Conservation (phyloP, 2,888 invertebrate species). For the Nasonia oneida region DNA sequence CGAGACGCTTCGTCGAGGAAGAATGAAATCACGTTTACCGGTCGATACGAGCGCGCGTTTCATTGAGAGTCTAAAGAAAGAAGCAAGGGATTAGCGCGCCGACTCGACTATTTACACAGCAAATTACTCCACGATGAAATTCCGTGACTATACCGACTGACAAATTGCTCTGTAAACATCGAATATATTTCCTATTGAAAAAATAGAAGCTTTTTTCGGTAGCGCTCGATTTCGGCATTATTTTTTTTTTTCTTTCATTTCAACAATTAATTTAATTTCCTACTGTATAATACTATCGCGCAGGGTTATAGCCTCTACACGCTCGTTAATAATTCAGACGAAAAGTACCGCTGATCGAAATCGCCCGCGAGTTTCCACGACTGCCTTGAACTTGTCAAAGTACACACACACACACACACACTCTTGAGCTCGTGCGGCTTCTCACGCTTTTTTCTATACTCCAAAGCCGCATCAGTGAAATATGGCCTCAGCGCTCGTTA, state of each 20-base stretch:
- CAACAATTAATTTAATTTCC: no score
- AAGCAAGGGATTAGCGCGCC: neutral
- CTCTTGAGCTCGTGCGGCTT: no score
- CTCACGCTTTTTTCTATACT: neutral
- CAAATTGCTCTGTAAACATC: neutral
- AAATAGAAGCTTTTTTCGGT: no score
- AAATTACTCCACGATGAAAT: slow-evolving; percentile 17
- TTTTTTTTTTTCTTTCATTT: no score
- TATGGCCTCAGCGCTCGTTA: neutral
- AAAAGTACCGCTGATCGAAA: neutral
- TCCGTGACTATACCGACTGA: neutral
- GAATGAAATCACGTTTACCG: neutral
- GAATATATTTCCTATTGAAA: neutral
- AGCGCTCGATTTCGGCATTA: no score
- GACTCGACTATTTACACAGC: neutral
- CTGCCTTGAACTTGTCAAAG: slow-evolving; percentile 17
- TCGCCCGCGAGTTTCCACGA: neutral
- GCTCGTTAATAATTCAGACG: neutral
- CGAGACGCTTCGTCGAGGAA: neutral
- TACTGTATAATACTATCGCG: no score
- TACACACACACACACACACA: neutral
- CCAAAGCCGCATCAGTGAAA: neutral
- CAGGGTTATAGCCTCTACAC: no score
- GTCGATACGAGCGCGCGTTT: neutral
- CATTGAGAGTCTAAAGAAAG: neutral